Evolutionary conservation across 2,797 vertebrate genomes (phyloP), one percentile per base, ranked within the genome.

Genomic region (Sparidentex hasta): DNA sequence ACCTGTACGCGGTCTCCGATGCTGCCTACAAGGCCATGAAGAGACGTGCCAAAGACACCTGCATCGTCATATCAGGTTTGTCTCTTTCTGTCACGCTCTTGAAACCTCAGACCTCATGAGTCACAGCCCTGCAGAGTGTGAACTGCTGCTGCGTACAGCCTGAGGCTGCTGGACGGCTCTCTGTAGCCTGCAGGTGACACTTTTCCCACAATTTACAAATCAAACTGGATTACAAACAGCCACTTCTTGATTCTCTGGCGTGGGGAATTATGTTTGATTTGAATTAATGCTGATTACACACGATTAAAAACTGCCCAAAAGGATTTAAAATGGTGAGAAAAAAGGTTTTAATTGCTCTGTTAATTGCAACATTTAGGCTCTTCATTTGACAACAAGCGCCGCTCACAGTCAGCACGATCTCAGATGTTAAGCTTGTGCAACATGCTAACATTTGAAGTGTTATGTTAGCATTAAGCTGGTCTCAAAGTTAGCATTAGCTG

Each of bases 11-110:
- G 0, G 94, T 98, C 71, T 97, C 97, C 0, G 98, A 99, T 0
- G 97, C 97, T 0, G 97, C 97, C 18, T 98, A 98, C 73, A 97
- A 97, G 67, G 97, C 97, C 41, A 98, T 99, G 98, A 99, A 98
- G 81, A 96, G 96, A 43, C 89, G 96, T 0, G 95, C 97, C 68
- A 97, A 97, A 77, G 98, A 99, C 84, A 99, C 97, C 74, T 99
- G 98, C 94, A 97, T 99, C 0, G 97, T 99, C 85, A 98, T 98
- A 81, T 99, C 98, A 94, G 97, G 97, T 98, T 20, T 1, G 71
- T 55, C 16, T 38, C 38, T 9, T 38, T 38, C 7, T 16, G 3
- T 48, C 51, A 20, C 20, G 18, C 17, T 14, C 12, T 7, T 13
- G 0, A 41, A 4, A 21, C 5, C 2, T 9, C 23, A 29, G 29